These are phyloP conservation scores for Rousettus leschenaultii DNA, from an alignment of 2,113 vertebrate genomes.

Conservation along the genomic window DNA sequence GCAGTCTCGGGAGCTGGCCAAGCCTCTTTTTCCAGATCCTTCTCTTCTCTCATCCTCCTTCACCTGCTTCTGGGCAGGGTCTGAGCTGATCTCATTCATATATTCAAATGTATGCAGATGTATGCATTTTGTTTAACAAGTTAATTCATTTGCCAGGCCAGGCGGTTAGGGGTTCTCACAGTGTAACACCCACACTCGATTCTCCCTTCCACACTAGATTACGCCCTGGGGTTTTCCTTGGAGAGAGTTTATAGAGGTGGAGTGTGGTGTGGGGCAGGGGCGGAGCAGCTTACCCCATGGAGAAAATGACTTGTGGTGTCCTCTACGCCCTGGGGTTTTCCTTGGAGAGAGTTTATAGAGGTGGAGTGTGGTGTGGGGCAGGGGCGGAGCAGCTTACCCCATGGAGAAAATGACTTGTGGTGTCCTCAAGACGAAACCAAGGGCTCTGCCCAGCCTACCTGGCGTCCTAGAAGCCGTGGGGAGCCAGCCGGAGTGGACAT, in stretches of 20 bases:
- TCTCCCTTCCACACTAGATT: constrained; percentile 18
- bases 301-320: background rate
- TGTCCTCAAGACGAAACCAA: background rate
- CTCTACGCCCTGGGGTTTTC: constrained; percentile 38
- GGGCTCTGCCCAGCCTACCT: background rate
- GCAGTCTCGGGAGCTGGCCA: background rate
- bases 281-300: background rate
- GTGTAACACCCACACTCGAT: constrained; percentile 45
- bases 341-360: background rate
- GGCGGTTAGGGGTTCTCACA: constrained; percentile 64
- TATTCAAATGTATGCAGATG: constrained; percentile 76
- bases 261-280: background rate
- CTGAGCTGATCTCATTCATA: constrained; percentile 54
- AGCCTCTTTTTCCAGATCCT: background rate
- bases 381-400: background rate
- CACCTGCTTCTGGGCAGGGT: constrained; percentile 15
- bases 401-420: background rate
- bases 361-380: background rate
- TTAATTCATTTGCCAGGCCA: constrained; percentile 75
- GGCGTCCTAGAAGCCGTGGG: background rate
- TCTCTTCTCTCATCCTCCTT: background rate
- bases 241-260: background rate
- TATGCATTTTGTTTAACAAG: constrained; percentile 75
- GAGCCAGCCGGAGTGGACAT: background rate
- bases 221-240: constrained; percentile 39